Evolutionary conservation across 2,113 vertebrate genomes (phyloP).

Genomic region (Deroptyus accipitrinus): DNA sequence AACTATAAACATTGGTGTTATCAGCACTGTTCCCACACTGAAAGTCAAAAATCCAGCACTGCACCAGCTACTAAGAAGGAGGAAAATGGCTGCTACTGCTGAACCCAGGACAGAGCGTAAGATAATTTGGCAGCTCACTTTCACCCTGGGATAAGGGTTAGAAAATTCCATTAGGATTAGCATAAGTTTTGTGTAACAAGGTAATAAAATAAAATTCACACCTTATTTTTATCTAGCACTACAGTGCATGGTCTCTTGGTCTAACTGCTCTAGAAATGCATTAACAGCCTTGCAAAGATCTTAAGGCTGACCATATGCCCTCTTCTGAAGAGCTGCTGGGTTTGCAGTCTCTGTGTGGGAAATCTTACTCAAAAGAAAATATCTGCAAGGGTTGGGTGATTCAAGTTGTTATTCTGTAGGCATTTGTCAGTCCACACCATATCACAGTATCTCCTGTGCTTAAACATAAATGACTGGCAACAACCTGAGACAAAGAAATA

Average conservation of each 20-base stretch:
- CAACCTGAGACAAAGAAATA: background rate
- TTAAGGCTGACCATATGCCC: background rate
- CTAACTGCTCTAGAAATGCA: background rate
- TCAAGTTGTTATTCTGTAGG: background rate
- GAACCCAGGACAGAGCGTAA: background rate
- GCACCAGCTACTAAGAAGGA: too few species aligned
- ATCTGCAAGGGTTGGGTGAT: background rate
- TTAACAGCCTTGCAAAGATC: background rate
- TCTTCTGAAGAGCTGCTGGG: background rate
- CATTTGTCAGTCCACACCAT: background rate
- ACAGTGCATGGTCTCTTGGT: background rate
- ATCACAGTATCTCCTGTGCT: background rate
- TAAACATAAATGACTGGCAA: background rate
- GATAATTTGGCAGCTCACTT: background rate
- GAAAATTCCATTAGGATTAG: background rate
- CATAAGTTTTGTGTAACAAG: background rate
- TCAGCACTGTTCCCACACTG: too few species aligned
- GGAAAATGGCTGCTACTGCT: too few species aligned
- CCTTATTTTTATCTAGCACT: background rate
- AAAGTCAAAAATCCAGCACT: too few species aligned
- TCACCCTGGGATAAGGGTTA: background rate
- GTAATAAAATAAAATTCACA: background rate
- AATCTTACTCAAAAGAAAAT: background rate
- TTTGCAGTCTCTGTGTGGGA: background rate
- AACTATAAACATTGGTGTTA: too few species aligned